These are phyloP conservation scores for Peromyscus aztecus DNA, from an alignment of 2,797 vertebrate genomes.

Conservation along the genomic window DNA sequence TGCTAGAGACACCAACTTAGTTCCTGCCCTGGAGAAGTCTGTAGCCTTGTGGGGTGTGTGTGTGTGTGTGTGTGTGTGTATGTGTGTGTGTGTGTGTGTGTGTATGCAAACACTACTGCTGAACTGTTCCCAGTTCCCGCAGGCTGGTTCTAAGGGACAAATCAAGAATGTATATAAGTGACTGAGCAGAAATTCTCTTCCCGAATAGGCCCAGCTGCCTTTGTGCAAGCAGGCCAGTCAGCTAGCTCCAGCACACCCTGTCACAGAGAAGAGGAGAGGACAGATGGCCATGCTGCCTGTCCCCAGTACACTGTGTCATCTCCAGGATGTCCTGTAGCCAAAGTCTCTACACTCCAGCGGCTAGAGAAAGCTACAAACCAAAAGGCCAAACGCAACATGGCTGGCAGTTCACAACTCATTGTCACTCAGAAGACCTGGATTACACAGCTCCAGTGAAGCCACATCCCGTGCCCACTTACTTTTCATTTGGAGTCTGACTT, in stretches of 20 bases:
- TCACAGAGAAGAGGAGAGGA: neutral
- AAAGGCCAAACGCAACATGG: neutral
- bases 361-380: neutral
- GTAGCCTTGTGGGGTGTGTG: neutral
- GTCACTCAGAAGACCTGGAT: neutral
- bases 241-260: accelerated
- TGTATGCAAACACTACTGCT: neutral
- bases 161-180: neutral
- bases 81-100: neutral
- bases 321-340: neutral
- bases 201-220: neutral
- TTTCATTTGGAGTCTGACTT: constrained; percentile 23
- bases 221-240: neutral
- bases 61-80: neutral
- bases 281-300: neutral
- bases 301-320: accelerated
- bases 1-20: neutral
- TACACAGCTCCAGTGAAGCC: neutral
- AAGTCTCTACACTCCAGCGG: neutral
- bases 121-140: neutral
- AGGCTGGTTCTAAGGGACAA: neutral
- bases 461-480: neutral
- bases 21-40: neutral
- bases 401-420: neutral
- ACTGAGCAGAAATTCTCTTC: neutral